Evolutionary conservation across 64 coral and sea anemone species (phyloP), one percentile per base, ranked within the genome.

Genomic region (Actinia equina): DNA sequence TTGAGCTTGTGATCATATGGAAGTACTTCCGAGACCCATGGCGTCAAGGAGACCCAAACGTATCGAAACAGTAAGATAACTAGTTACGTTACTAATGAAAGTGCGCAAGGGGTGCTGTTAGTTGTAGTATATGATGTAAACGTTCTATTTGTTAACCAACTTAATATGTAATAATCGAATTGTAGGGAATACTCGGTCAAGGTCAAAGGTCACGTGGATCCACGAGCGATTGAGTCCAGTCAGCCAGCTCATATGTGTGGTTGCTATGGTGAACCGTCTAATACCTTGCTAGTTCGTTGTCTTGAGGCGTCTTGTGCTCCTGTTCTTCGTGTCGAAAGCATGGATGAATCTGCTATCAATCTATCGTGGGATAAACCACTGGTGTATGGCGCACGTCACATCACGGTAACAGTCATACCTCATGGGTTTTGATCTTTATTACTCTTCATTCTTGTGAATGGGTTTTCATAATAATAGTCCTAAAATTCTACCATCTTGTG

Each of bases 261-360:
- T 78, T 98, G 92, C 89, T 98, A 91, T 83, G 86, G 95, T 84
- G 70, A 91, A 3, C 90, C 64, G 20, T 98, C 92, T 2, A 98
- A 98, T 30, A 13, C 63, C 51, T 63, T 98, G 19, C 84, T 89
- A 3, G 56, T 98, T 17, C 25, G 70, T 2, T 94, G 89, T 56
- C 61, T 89, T 19, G 88, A 82, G 17, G 79, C 82, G 69, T 80
- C 95, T 10, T 60, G 81, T 25, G 16, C 80, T n/a, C 88, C 94
- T n/a, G 45, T 82, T 44, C 45, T 93, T 43, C 64, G 57, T 37
- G 77, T 96, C 58, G 87, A 77, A 59, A 49, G 77, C 54, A 93
- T 96, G 71, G 86, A 58, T 74, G 88, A 65, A 85, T 86, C 85
- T 54, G 71, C 86, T 49, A 59, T 93, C 15, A 87, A 84, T 17